A percentile compares a stretch with the other conserved stretches of the same genome.
phyloP scores from a whole-genome alignment of 2,888 invertebrate species.

The Amorpha juglandis region DNA sequence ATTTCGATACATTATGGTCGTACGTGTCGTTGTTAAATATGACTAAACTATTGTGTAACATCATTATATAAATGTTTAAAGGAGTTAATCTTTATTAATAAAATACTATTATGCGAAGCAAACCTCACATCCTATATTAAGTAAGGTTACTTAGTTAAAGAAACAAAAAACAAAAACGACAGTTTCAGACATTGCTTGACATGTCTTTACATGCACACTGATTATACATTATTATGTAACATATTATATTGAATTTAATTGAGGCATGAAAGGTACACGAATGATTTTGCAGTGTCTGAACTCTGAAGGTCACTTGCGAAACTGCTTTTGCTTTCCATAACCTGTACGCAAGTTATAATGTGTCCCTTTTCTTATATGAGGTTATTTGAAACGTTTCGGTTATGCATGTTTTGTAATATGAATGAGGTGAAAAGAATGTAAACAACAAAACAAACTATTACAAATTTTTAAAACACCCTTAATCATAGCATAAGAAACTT shows the following conservation, averaged over 20 bases:
- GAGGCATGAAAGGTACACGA: background rate
- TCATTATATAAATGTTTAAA: no score
- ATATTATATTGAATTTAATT: background rate
- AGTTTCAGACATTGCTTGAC: no score
- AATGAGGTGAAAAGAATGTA: background rate
- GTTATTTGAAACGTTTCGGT: conserved; percentile 5
- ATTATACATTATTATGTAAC: no score
- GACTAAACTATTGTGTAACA: no score
- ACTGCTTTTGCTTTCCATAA: conserved; percentile 26
- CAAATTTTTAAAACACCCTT: background rate
- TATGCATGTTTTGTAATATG: background rate
- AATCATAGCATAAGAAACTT: background rate
- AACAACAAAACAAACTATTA: background rate
- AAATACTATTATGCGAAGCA: no score
- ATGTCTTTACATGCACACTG: no score
- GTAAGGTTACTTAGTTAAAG: no score
- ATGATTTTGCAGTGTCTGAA: background rate
- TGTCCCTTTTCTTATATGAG: conserved; percentile 27
- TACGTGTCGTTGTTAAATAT: no score
- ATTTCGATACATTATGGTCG: no score
- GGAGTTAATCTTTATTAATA: no score
- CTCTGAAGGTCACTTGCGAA: conserved; percentile 18
- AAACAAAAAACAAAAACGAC: background rate
- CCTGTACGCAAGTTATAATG: conserved; percentile 25
- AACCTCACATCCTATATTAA: no score